These are phyloP conservation scores for Empis stercorea DNA, from an alignment of 2,888 invertebrate genomes.

Conservation along the genomic window DNA sequence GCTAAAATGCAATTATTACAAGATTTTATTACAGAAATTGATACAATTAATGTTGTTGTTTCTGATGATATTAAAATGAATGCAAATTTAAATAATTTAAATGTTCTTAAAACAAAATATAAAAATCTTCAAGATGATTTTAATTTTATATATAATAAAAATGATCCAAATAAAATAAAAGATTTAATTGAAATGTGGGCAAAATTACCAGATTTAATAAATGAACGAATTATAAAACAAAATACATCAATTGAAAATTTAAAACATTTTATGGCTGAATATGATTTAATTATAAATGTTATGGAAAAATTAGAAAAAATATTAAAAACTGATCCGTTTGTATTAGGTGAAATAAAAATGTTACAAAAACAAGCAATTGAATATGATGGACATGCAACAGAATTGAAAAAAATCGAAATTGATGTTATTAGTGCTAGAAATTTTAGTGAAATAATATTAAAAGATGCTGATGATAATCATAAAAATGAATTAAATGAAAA, in stretches of 20 bases:
- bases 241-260: slow-evolving; percentile 34
- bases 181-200: slow-evolving; percentile 28
- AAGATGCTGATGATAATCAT: slow-evolving; percentile 27
- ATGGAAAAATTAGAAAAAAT: slow-evolving; percentile 13
- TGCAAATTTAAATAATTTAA: slow-evolving; percentile 25
- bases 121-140: slow-evolving; percentile 21
- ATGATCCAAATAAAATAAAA: slow-evolving; percentile 16
- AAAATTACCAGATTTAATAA: slow-evolving; percentile 27
- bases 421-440: slow-evolving; percentile 36
- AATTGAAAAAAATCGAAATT: slow-evolving; percentile 33
- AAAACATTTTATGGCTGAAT: slow-evolving; percentile 33
- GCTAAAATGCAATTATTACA: slow-evolving; percentile 19
- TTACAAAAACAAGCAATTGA: slow-evolving; percentile 10
- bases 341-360: slow-evolving; percentile 17
- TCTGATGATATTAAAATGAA: slow-evolving; percentile 27
- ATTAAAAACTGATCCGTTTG: slow-evolving; percentile 14
- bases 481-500: slow-evolving; percentile 22
- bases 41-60: slow-evolving; percentile 22
- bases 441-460: slow-evolving; percentile 33
- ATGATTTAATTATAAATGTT: slow-evolving; percentile 22
- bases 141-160: slow-evolving; percentile 18
- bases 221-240: slow-evolving; percentile 33
- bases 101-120: slow-evolving; percentile 24
- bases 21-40: slow-evolving; percentile 20
- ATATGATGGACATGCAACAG: slow-evolving; percentile 23